A percentile compares a stretch with the other conserved stretches of the same genome.
These are phyloP conservation scores for Bothrops jararaca DNA, from an alignment of 2,113 vertebrate genomes.

Conservation along the genomic window DNA sequence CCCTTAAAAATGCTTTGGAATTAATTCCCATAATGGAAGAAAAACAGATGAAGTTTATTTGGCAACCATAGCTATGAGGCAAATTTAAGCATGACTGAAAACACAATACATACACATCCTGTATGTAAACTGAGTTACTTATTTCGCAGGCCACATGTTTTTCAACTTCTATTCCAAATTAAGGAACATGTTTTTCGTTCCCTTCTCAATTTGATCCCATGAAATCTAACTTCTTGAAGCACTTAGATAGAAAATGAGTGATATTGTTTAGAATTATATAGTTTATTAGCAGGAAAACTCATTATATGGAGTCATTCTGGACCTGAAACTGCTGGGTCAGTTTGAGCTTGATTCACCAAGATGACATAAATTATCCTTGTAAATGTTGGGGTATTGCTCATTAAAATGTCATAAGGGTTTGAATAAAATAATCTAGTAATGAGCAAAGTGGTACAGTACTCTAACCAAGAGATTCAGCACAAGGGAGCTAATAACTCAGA, in stretches of 20 bases:
- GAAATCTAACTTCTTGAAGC: constrained; percentile 7
- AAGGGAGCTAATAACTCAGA: neutral
- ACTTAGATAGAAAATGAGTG: constrained; percentile 1
- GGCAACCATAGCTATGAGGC: neutral
- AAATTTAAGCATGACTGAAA: neutral
- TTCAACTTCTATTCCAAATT: neutral
- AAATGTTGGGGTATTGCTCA: neutral
- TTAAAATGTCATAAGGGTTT: neutral
- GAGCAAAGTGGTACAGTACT: neutral
- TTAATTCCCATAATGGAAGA: constrained; percentile 8
- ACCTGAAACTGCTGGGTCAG: constrained; percentile 21
- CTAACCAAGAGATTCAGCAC: neutral
- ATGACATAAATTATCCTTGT: neutral
- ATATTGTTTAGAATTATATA: constrained; percentile 15
- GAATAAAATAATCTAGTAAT: neutral
- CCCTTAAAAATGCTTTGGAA: neutral
- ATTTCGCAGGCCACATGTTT: constrained; percentile 33
- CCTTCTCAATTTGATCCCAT: constrained; percentile 23
- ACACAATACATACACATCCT: neutral
- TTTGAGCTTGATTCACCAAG: constrained; percentile 24
- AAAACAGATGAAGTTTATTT: constrained; percentile 12
- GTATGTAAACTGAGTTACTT: constrained; percentile 21
- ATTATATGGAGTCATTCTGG: neutral
- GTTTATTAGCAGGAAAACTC: constrained; percentile 6
- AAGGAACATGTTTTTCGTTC: constrained; percentile 25